Evolutionary conservation across 2,797 vertebrate genomes (phyloP), one percentile per base, ranked within the genome.

Genomic region (Cacajao melanocephalus): DNA sequence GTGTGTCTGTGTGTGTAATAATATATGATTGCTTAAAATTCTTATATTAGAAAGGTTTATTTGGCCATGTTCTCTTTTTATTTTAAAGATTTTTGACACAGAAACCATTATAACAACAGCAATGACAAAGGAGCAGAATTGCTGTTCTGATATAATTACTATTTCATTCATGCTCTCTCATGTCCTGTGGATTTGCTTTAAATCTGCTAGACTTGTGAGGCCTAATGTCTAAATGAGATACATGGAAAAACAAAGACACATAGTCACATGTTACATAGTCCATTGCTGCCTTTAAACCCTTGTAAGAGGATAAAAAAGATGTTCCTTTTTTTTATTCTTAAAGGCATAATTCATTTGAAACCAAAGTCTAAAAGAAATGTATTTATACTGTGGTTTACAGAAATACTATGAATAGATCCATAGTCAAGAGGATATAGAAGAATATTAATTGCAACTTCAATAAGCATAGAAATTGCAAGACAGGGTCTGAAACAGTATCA

Each of bases 171-270:
- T 82, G 36, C 61, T 82, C 44, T 58, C 0, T 4, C 92, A 93
- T 88, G 90, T 39, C 80, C 84, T 76, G 17, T 12, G 4, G 61
- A 96, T 97, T 97, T 98, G 22, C 2, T 96, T 41, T 94, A 93
- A 97, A 94, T 96, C 57, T 97, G 36, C 84, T 80, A 93, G 64
- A 58, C 83, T n/a, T 19, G 81, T 14, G 67, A 97, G 91, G 92
- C 36, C 95, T 93, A 78, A 94, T 94, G 92, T 97, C 96, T 93
- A 96, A 97, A 97, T 88, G 92, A 96, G 84, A 93, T 84, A 73
- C 67, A 94, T 36, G 95, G 94, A 90, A 96, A 97, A 97, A 46
- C 88, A 97, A 94, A 93, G 93, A 79, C 55, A 89, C 44, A 48
- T 1, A 57, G 76, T 91, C 26, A 76, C 93, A 90, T 81, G 33